Conservation (phyloP, 2,888 invertebrate species). For the Eristalis intricaria region DNA sequence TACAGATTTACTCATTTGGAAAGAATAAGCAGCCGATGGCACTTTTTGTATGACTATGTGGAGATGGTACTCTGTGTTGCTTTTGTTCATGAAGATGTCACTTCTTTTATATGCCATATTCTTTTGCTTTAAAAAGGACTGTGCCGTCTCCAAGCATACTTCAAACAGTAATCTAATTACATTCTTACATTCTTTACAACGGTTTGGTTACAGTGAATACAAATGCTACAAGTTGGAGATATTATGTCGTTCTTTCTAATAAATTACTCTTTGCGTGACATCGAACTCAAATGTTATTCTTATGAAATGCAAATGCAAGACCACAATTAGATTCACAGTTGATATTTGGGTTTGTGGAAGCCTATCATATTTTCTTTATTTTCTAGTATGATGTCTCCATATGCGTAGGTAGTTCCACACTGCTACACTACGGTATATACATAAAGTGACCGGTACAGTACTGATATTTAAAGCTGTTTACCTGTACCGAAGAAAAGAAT, state of each 20-base stretch:
- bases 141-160: neutral
- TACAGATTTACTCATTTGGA: constrained; percentile 45
- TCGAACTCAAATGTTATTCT: neutral
- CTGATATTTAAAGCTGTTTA: too few species aligned
- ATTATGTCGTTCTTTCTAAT: neutral
- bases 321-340: too few species aligned
- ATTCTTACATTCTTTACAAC: neutral
- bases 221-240: neutral
- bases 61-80: neutral
- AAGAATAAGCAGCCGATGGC: constrained; percentile 35
- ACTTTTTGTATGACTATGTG: neutral
- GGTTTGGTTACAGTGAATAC: neutral
- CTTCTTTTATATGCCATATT: neutral
- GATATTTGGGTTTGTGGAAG: too few species aligned
- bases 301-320: neutral
- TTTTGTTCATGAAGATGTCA: neutral
- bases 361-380: too few species aligned
- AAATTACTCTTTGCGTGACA: neutral
- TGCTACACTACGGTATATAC: too few species aligned
- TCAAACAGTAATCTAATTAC: neutral
- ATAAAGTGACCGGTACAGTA: too few species aligned
- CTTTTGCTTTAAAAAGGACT: neutral
- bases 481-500: too few species aligned
- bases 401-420: too few species aligned
- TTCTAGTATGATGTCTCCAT: too few species aligned